Conservation (phyloP, 1,140 invertebrate species). For the Bathynomus jamesi region DNA sequence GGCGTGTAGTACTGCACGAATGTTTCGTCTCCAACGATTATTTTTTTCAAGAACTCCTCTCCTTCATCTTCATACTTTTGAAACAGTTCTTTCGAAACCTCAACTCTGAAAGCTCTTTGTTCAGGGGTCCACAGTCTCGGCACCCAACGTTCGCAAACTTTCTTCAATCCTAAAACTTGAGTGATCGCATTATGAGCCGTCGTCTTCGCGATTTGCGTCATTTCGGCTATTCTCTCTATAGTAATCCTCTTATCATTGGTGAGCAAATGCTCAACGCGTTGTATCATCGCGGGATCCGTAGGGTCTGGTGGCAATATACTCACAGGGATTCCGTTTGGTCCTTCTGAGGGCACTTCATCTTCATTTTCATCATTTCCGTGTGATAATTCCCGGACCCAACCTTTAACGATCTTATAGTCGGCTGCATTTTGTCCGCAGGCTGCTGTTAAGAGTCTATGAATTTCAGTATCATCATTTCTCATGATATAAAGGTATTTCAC, state of each 20-base stretch:
- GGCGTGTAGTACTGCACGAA: conserved; percentile 11
- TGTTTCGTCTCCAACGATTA: conserved; percentile 13
- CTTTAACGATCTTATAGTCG: conserved; percentile 10
- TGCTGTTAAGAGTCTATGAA: conserved; percentile 9
- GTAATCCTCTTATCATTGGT: conserved; percentile 10
- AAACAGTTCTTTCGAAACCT: conserved; percentile 9
- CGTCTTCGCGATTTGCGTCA: conserved; percentile 7
- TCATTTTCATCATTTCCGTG: conserved; percentile 6
- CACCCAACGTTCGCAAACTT: conserved; percentile 16
- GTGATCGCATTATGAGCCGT: conserved; percentile 1
- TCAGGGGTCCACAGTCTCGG: conserved; percentile 16
- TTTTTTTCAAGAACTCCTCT: conserved; percentile 4
- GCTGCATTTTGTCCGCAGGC: conserved; percentile 8
- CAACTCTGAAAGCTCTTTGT: conserved; percentile 10
- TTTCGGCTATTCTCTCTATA: conserved; percentile 4
- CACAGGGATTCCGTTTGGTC: not conserved
- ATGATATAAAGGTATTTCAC: conserved; percentile 12
- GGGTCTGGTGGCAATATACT: not conserved
- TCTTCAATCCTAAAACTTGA: conserved; percentile 11
- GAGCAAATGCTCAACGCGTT: conserved; percentile 10
- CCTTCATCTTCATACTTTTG: conserved; percentile 4
- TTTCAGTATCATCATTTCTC: conserved; percentile 1
- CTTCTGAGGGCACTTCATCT: not conserved
- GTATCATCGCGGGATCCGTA: conserved; percentile 12
- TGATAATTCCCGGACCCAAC: conserved; percentile 2